phyloP scores from a whole-genome alignment of 2,113 vertebrate species.

The Neotoma lepida region DNA sequence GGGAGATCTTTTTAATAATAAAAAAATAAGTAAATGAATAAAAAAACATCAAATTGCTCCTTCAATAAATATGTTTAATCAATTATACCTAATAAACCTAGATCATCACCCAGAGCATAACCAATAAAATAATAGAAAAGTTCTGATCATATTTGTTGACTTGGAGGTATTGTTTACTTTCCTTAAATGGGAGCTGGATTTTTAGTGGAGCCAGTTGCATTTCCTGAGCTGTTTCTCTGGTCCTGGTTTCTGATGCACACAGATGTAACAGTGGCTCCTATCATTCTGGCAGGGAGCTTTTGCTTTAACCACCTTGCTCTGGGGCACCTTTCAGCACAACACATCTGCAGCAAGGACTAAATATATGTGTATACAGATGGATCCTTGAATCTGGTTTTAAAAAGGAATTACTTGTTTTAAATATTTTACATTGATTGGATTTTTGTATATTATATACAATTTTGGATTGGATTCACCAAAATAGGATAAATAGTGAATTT shows the following conservation, averaged over 20 bases:
- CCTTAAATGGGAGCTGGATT: neutral
- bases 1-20: too few species aligned
- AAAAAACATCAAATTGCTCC: neutral
- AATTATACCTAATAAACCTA: neutral
- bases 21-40: too few species aligned
- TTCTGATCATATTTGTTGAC: slow-evolving; percentile 8
- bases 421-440: too few species aligned
- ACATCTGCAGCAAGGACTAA: slow-evolving; percentile 34
- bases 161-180: slow-evolving; percentile 43
- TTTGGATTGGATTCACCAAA: too few species aligned
- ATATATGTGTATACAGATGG: neutral
- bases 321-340: slow-evolving; percentile 37
- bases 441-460: too few species aligned
- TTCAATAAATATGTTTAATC: neutral
- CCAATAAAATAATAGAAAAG: slow-evolving; percentile 3
- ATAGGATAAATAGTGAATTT: too few species aligned
- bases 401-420: too few species aligned
- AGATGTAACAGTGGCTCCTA: neutral
- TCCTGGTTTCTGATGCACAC: neutral
- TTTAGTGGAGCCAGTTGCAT: slow-evolving; percentile 9
- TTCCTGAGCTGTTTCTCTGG: slow-evolving; percentile 10
- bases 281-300: slow-evolving; percentile 1
- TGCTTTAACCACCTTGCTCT: neutral
- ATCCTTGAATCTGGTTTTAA: too few species aligned
- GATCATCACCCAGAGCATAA: neutral